A percentile compares a stretch with the other conserved stretches of the same genome.
phyloP scores from a whole-genome alignment of 2,113 vertebrate species.

The Hydrolagus affinis region DNA sequence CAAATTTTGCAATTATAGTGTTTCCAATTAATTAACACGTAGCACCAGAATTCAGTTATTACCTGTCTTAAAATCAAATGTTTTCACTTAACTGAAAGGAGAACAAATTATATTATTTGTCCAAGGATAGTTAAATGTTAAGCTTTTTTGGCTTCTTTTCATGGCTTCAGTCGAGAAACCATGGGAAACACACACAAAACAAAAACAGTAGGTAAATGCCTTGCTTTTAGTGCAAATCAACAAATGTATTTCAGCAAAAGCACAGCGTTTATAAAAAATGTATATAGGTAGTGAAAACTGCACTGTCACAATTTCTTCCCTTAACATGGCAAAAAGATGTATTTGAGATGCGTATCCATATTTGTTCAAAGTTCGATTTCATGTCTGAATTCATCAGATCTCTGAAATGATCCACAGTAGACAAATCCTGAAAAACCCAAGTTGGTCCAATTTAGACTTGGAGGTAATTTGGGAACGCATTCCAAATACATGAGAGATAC shows the following conservation, averaged over 20 bases:
- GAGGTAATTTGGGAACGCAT: background rate
- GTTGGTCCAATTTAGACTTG: background rate
- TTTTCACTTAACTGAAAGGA: background rate
- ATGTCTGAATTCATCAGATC: background rate
- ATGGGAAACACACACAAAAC: background rate
- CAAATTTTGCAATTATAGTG: conserved; percentile 2
- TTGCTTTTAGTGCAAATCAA: conserved; percentile 14
- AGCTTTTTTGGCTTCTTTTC: conserved; percentile 21
- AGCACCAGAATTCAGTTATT: conserved; percentile 20
- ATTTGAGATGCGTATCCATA: background rate
- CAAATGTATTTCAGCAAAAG: conserved; percentile 5
- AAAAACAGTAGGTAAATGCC: background rate
- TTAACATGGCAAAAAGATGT: background rate
- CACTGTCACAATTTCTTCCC: background rate
- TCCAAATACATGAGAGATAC: background rate
- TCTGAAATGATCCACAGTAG: background rate
- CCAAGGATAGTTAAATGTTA: background rate
- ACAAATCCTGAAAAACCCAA: background rate
- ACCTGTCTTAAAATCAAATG: background rate
- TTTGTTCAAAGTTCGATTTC: background rate
- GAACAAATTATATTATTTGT: background rate
- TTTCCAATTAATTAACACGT: conserved; percentile 6
- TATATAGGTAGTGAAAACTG: conserved; percentile 17
- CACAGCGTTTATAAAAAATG: conserved; percentile 11
- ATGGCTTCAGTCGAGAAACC: background rate